Conservation (phyloP, 2,113 vertebrate species). For the Pholis gunnellus region DNA sequence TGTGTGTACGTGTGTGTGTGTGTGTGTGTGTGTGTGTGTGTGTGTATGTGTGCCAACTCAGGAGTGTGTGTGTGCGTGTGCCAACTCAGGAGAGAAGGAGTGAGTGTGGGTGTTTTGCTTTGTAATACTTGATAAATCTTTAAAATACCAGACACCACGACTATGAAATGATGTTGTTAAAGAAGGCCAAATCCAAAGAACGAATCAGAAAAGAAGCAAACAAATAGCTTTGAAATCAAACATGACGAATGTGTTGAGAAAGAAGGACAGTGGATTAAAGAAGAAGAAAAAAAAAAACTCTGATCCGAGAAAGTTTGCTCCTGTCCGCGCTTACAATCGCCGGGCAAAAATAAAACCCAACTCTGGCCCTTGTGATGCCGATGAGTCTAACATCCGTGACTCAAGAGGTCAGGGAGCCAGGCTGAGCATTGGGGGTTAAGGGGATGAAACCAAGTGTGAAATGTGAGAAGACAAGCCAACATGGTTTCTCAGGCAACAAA, state of each 20-base stretch:
- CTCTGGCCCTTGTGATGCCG: constrained; percentile 58
- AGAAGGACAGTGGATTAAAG: constrained; percentile 2
- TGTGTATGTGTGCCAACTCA: constrained; percentile 1
- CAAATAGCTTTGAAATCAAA: constrained; percentile 30
- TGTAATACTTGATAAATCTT: constrained; percentile 36
- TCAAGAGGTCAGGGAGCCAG: constrained; percentile 74
- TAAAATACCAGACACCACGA: constrained; percentile 13
- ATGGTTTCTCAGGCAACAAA: constrained; percentile 83
- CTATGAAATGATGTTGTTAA: constrained; percentile 15
- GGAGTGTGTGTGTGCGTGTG: constrained; percentile 22
- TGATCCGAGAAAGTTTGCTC: constrained; percentile 19
- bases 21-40: constrained; percentile 17
- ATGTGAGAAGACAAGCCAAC: constrained; percentile 83
- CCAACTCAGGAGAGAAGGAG: constrained; percentile 19
- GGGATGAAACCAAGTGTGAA: constrained; percentile 83
- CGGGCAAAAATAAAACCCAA: constrained; percentile 50
- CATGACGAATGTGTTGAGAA: constrained; percentile 21
- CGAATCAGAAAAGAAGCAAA: neutral
- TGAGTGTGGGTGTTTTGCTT: constrained; percentile 44
- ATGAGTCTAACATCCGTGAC: constrained; percentile 77
- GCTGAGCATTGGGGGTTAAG: constrained; percentile 76
- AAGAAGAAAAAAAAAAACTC: neutral
- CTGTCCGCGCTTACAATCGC: constrained; percentile 40
- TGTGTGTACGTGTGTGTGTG: constrained; percentile 15
- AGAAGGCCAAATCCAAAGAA: constrained; percentile 18